Base-by-base conservation (phyloP, 2,113 vertebrate genomes). In the human (Homo sapiens) region DNA sequence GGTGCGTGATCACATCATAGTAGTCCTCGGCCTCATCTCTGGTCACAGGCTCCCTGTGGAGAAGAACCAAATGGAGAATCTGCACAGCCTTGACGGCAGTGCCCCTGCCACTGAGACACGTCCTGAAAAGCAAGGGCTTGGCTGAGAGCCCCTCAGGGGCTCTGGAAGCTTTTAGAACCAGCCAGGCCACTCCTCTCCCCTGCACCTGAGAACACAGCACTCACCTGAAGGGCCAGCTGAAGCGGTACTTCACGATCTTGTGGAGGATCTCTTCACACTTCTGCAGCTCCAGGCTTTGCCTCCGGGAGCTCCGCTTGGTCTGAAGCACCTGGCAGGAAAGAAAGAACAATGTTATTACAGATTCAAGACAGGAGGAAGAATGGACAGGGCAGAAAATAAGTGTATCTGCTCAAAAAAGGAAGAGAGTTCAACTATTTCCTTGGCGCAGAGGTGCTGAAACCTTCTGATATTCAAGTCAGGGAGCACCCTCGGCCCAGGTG, bases 221-320 rank as follows among this genome's bases (percentile, higher is more conserved):
- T 96, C 98, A 99, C 99, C 99, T 99, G 99, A 99, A 99, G 27
- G 99, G 99, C 99, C 99, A 99, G 98, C 99, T 99, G 98, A 99
- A 99, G 90, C 99, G 99, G 97, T 99, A 99, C 95, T 99, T 99
- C n/a, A 99, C 98, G 55, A 99, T 98, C 95, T 99, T 99, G 97
- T 98, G 98, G 35, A 99, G 98, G 95, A 99, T 99, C 73, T 99
- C 99, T 95, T 99, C 99, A 76, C 99, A 99, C 92, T 99, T 99
- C 98, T 99, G 99, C 96, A 99, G 75, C 97, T 99, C 99, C 3
- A 99, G 97, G 86, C 83, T 99, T 94, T 99, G 99, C 97, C 99
- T 97, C 97, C 98, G 89, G 1, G 98, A 96, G 55, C 98, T 66
- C 98, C 98, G 95, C 98, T 99, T 98, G 96, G 98, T 99, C 90